These are phyloP conservation scores for Labia minor DNA, from an alignment of 2,888 invertebrate genomes.

Conservation along the genomic window DNA sequence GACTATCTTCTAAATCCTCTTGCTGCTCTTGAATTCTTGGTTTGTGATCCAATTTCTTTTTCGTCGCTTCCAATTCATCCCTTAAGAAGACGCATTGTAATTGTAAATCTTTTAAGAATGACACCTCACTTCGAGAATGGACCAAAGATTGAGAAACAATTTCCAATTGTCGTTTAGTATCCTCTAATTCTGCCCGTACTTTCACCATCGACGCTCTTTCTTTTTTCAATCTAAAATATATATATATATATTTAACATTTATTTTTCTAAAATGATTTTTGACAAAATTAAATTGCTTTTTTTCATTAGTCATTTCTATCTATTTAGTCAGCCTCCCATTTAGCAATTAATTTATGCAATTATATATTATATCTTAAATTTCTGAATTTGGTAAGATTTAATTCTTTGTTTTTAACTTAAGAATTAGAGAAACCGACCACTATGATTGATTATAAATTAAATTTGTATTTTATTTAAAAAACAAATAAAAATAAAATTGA, in stretches of 20 bases:
- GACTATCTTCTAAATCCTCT: background rate
- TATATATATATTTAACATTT: background rate
- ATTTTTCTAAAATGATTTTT: background rate
- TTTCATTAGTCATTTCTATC: too few species aligned
- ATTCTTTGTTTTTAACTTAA: too few species aligned
- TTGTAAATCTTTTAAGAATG: constrained; percentile 20
- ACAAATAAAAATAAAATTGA: too few species aligned
- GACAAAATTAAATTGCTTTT: too few species aligned
- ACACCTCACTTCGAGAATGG: constrained; percentile 19
- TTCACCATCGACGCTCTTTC: constrained; percentile 21
- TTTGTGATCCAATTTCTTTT: constrained; percentile 9
- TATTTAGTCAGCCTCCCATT: too few species aligned
- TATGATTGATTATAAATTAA: too few species aligned
- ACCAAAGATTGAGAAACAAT: constrained; percentile 20
- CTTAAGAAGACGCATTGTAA: constrained; percentile 17
- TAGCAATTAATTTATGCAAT: too few species aligned
- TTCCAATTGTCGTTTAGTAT: constrained; percentile 19
- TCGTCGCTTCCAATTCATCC: constrained; percentile 21
- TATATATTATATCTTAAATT: too few species aligned
- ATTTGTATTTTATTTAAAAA: too few species aligned
- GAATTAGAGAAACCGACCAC: too few species aligned
- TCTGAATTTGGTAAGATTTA: too few species aligned
- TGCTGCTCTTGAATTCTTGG: background rate
- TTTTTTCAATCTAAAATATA: constrained; percentile 20
- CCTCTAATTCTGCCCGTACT: constrained; percentile 19